A percentile compares a stretch with the other conserved stretches of the same genome.
Evolutionary conservation across 2,113 vertebrate genomes (phyloP).

Genomic region (Pelvicachromis taeniatus): DNA sequence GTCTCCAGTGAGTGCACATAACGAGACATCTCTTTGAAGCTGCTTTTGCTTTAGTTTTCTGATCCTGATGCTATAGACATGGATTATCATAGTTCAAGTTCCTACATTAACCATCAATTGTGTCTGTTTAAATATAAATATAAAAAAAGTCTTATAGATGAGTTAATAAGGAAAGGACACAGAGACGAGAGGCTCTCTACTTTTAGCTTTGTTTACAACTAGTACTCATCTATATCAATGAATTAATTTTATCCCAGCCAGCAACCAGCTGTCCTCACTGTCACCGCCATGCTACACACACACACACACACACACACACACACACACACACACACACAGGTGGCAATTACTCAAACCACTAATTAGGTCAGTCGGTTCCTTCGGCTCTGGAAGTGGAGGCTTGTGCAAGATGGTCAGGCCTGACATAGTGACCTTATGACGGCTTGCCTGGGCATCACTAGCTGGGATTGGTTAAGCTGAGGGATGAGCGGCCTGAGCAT

Average conservation of each 20-base stretch:
- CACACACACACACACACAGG: constrained; percentile 10
- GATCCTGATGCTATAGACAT: not conserved
- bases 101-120: rapidly evolving
- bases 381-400: constrained; percentile 25
- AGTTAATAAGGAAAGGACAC: not conserved
- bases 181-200: not conserved
- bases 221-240: not conserved
- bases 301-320: not conserved
- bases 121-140: not conserved
- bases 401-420: constrained; percentile 53
- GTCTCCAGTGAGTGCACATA: not conserved
- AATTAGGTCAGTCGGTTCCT: constrained; percentile 69
- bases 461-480: constrained; percentile 53
- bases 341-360: constrained; percentile 66
- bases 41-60: not conserved
- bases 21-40: not conserved
- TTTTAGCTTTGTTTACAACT: not conserved
- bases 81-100: not conserved
- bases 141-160: not conserved
- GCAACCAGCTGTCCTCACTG: constrained; percentile 7
- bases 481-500: constrained; percentile 45
- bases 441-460: constrained; percentile 18
- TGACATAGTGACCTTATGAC: constrained; percentile 60
- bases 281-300: not conserved
- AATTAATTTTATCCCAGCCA: constrained; percentile 16